A percentile compares a stretch with the other conserved stretches of the same genome.
Conservation (phyloP, 2,797 vertebrate species). For the Poecilia picta region DNA sequence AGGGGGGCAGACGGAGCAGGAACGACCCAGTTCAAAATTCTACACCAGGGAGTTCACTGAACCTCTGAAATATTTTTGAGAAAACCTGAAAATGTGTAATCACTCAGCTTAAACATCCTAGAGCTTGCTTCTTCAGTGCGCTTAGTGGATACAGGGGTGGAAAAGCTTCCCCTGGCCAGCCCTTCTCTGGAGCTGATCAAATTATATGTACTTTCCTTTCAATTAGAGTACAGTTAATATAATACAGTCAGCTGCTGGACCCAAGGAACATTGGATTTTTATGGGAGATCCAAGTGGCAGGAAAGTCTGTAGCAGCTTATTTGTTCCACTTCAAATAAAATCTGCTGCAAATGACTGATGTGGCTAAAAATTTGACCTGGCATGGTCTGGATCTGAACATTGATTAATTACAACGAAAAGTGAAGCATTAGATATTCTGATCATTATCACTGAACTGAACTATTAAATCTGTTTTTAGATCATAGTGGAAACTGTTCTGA, state of each 20-base stretch:
- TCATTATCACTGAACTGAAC: background rate
- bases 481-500: background rate
- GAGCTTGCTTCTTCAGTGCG: slow-evolving; percentile 8
- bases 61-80: slow-evolving; percentile 30
- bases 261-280: slow-evolving; percentile 15
- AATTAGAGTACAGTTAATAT: slow-evolving; percentile 38
- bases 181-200: slow-evolving; percentile 40
- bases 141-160: background rate
- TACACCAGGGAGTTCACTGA: slow-evolving; percentile 27
- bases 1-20: background rate
- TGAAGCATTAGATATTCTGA: background rate
- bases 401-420: background rate
- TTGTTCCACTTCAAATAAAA: background rate
- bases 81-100: slow-evolving; percentile 18
- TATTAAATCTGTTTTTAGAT: background rate
- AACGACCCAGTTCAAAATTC: slow-evolving; percentile 12
- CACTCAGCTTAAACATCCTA: background rate
- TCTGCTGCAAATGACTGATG: background rate
- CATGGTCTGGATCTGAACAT: background rate
- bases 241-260: slow-evolving; percentile 12
- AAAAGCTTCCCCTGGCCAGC: slow-evolving; percentile 7
- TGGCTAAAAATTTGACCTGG: background rate
- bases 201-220: slow-evolving; percentile 42
- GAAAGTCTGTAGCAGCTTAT: background rate
- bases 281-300: background rate